These are phyloP conservation scores for Ovibos moschatus DNA, from an alignment of 2,113 vertebrate genomes.

Conservation along the genomic window DNA sequence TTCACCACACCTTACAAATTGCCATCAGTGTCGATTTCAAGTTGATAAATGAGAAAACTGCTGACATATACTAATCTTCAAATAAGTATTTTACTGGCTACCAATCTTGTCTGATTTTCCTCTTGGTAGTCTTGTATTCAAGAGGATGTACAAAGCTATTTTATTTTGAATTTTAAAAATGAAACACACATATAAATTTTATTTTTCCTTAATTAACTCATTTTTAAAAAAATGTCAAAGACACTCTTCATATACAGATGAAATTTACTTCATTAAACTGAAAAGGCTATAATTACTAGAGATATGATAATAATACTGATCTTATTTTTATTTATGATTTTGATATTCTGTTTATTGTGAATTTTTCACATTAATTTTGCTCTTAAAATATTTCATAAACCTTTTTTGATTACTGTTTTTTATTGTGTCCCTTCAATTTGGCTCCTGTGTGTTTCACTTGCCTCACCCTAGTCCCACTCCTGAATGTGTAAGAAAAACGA, in stretches of 20 bases:
- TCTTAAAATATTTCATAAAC: neutral
- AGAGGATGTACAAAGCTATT: neutral
- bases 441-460: neutral
- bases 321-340: neutral
- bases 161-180: conserved; percentile 4
- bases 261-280: neutral
- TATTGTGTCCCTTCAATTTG: neutral
- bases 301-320: neutral
- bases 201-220: neutral
- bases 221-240: neutral
- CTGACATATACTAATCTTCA: neutral
- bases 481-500: neutral
- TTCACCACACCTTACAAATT: neutral
- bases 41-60: neutral
- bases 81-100: neutral
- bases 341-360: neutral
- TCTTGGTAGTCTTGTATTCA: neutral
- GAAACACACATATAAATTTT: neutral
- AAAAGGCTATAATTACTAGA: neutral
- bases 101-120: neutral
- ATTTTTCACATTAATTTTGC: neutral
- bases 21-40: neutral
- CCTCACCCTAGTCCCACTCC: neutral
- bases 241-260: neutral
- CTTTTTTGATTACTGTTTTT: neutral